These are phyloP conservation scores for Axinella damicornis DNA, from an alignment of 37 sponge, comb jelly and placozoan species.

Conservation along the genomic window DNA sequence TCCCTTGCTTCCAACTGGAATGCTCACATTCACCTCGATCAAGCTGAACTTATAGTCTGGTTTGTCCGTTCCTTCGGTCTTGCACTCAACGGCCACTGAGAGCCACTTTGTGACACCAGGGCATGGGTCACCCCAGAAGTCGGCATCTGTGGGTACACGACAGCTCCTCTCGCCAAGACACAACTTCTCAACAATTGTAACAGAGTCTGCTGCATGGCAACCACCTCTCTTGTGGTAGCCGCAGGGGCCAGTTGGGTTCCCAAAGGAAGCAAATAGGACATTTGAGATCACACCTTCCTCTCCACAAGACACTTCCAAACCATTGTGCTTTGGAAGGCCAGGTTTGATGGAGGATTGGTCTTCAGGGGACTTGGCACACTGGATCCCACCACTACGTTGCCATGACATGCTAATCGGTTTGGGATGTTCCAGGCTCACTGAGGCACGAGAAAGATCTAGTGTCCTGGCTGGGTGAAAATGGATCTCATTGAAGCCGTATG, in stretches of 20 bases:
- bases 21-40: slow-evolving; percentile 7
- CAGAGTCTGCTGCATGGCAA: slow-evolving; percentile 31
- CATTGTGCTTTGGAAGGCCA: slow-evolving; percentile 19
- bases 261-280: slow-evolving; percentile 47
- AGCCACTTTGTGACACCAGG: slow-evolving; percentile 26
- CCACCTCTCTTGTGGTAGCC: slow-evolving; percentile 25
- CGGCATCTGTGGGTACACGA: slow-evolving; percentile 34
- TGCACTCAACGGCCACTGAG: slow-evolving; percentile 32
- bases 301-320: slow-evolving; percentile 18
- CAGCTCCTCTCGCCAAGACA: slow-evolving; percentile 31
- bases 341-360: slow-evolving; percentile 23
- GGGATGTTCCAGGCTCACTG: slow-evolving; percentile 40
- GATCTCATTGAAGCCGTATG: slow-evolving; percentile 33
- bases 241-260: slow-evolving; percentile 45
- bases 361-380: slow-evolving; percentile 60
- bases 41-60: slow-evolving; percentile 18
- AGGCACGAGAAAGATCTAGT: slow-evolving; percentile 42
- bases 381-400: slow-evolving; percentile 48
- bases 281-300: slow-evolving; percentile 3
- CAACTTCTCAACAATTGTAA: slow-evolving; percentile 8
- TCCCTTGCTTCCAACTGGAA: slow-evolving; percentile 40
- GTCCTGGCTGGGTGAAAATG: slow-evolving; percentile 56
- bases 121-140: slow-evolving; percentile 34
- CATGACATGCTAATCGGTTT: slow-evolving; percentile 45
- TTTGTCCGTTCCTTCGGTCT: not conserved